Percentiles rank a stretch among this genome's conserved stretches.
phyloP scores from a whole-genome alignment of 2,888 invertebrate species.

The Amiota communis region DNA sequence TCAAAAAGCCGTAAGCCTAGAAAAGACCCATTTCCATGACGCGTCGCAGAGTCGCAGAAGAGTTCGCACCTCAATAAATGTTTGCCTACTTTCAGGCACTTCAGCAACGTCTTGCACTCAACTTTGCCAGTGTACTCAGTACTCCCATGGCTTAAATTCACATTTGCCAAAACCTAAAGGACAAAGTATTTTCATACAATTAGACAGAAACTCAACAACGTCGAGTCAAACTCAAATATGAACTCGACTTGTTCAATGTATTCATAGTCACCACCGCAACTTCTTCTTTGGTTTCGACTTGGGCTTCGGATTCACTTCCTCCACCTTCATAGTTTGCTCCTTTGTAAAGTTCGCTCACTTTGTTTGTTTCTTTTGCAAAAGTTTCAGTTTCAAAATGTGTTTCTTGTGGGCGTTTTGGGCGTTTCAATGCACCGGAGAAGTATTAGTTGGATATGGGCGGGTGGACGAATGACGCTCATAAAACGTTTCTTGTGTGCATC shows the following conservation, averaged over 20 bases:
- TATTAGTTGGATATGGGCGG: neutral
- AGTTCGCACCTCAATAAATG: conserved; percentile 6
- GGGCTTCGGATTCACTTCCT: too few relatives aligned
- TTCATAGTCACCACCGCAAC: neutral
- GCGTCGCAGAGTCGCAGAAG: neutral
- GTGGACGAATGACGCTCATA: conserved; percentile 19
- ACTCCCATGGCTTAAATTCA: conserved; percentile 45
- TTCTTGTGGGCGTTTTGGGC: neutral
- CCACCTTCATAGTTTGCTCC: too few relatives aligned
- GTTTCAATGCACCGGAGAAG: neutral
- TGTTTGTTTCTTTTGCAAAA: conserved; percentile 52
- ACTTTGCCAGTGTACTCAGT: neutral
- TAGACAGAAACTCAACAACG: conserved; percentile 48
- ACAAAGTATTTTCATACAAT: conserved; percentile 63
- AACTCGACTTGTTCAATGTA: conserved; percentile 6
- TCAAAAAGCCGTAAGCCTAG: conserved; percentile 16
- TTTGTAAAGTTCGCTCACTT: conserved; percentile 1
- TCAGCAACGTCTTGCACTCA: conserved; percentile 2
- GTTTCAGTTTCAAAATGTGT: conserved; percentile 30
- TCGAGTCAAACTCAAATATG: conserved; percentile 36
- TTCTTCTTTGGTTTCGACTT: neutral
- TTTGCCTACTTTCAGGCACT: conserved; percentile 25
- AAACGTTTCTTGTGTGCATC: conserved; percentile 55
- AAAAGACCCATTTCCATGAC: conserved; percentile 10
- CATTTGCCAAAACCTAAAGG: conserved; percentile 47